Conservation (phyloP, 1,140 invertebrate species). For the Homarus americanus region DNA sequence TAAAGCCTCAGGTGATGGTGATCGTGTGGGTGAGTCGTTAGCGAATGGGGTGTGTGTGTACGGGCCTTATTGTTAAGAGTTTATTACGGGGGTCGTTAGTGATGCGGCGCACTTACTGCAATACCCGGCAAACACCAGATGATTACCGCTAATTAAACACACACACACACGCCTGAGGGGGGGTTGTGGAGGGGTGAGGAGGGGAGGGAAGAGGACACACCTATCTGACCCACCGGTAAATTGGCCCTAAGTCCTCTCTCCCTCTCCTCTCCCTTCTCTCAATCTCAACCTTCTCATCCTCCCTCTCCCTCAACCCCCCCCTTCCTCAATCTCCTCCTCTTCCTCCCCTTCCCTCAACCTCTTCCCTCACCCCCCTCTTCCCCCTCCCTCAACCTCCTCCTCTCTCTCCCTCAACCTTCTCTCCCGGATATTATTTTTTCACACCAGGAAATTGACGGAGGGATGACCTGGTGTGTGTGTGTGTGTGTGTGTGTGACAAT, state of each 20-base stretch:
- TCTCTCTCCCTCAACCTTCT: background rate
- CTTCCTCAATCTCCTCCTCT: background rate
- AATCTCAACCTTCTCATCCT: too few relatives aligned
- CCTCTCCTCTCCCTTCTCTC: background rate
- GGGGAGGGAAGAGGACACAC: background rate
- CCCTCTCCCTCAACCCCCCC: too few relatives aligned
- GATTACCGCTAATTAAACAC: constrained; percentile 24
- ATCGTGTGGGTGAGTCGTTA: constrained; percentile 13
- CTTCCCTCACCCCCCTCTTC: too few relatives aligned
- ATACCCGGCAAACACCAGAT: constrained; percentile 13
- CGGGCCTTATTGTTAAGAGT: constrained; percentile 19
- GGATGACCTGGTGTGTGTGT: too few relatives aligned
- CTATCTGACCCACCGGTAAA: background rate
- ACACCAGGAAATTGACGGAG: background rate
- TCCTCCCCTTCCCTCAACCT: background rate
- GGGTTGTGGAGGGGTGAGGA: background rate
- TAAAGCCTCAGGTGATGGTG: constrained; percentile 27
- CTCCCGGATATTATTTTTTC: background rate
- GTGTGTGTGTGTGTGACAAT: too few relatives aligned
- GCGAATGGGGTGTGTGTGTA: too few relatives aligned
- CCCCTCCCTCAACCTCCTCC: background rate
- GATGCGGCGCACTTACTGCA: constrained; percentile 19
- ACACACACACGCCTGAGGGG: constrained; percentile 2
- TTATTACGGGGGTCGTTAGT: constrained; percentile 34
- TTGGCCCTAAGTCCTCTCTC: too few relatives aligned